Evolutionary conservation across 2,113 vertebrate species (phyloP), one percentile per base, ranked within the genome.

Genomic region (Cettia cetti): DNA sequence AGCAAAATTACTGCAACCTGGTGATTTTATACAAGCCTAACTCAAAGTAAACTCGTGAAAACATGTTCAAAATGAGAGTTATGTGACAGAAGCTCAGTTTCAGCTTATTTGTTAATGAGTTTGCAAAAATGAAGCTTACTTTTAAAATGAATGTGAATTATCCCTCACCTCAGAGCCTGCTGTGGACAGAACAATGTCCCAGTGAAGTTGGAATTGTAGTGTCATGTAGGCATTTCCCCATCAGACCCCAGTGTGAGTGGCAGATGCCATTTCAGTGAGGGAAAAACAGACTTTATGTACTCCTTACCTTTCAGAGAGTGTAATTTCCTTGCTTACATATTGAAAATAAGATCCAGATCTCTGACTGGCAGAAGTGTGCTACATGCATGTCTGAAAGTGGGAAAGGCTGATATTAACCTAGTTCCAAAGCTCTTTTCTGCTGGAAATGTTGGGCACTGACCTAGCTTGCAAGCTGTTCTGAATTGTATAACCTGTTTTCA

Each of bases 301-400:
- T 54, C 39, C 40, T 93, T 69, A 65, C n/a, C 66, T 72, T 78
- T 88, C 63, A 78, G 72, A 82, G 68, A 85, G 47, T 14, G 60
- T 77, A 74, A 89, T 89, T 87, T 91, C 74, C 85, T 87, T 52
- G 44, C 82, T 82, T 79, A 90, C 74, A 53, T 33, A 44, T 11
- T 47, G 75, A 76, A 95, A 94, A 93, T 68, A 75, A 47, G 70
- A 88, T 82, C 75, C 89, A 85, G 91, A 94, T 54, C 63, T 80
- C 75, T 79, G 69, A 52, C 59, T 33, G 57, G 53, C 6, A 6
- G 57, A 85, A 66, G 33, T 24, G 22, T 37, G 28, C 47, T 66
- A 45, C 28, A 27, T 33, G 88, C 35, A 60, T 39, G 19, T 40
- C 70, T 71, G n/a, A 30, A 84, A 95, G 69, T 63, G 39, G 68